Base-by-base conservation (phyloP, 2,797 vertebrate genomes). In the Parotocinclus haroldoi region DNA sequence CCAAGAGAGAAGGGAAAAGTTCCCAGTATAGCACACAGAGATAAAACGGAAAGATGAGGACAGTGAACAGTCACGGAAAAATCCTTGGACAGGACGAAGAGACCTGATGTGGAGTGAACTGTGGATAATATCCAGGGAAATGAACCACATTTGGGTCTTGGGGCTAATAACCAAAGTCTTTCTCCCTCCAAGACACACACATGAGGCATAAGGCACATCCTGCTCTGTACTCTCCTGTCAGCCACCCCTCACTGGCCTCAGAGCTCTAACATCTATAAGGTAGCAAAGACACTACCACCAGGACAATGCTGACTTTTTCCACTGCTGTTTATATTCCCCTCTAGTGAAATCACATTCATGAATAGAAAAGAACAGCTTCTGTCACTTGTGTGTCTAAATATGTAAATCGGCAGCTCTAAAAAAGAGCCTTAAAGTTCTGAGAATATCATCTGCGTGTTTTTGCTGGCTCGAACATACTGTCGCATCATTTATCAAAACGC, bases 321-420 rank as follows among this genome's bases (percentile, higher is more conserved):
- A 60, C 50, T 49, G 50, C 55, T 69, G 49, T 65, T 74, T 55
- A 54, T 51, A 36, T 40, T 52, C 58, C 49, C 16, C 58, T 38
- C 45, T 44, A 69, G 57, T 62, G 77, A 70, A 71, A 66, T 64
- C 39, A 51, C 42, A 50, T 46, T 52, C 18, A 55, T 53, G 54
- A 62, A 27, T 27, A 2, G 27, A 71, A 68, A 48, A 13, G 59
- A 65, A 59, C 40, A 7, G 42, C 37, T 50, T 17, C 16, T 13
- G 7, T 37, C 52, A 51, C 50, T 66, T 54, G 62, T 61, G 48
- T 19, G 16, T 61, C 50, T 69, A 52, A 40, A 7, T 74, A 55
- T 71, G 79, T 81, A 81, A 86, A 85, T 81, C 76, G 74, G 57
- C 72, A n/a, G 79, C 82, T 79, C 81, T 80, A 79, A 77, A 83